Evolutionary conservation across 2,888 invertebrate species (phyloP).

Genomic region (Pyrocoelia pectoralis): DNA sequence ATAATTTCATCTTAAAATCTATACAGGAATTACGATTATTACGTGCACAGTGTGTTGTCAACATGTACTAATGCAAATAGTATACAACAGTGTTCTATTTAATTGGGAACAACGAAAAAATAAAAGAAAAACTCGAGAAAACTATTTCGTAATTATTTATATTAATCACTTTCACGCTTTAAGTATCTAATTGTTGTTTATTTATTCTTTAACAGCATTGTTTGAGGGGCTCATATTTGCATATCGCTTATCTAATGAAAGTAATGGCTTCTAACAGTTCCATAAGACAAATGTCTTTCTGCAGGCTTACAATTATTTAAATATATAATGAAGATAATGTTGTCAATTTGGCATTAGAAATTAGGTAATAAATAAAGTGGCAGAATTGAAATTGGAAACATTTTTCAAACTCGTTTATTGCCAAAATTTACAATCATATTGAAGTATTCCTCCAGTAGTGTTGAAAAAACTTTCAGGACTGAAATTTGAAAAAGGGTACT

Average conservation of each 20-base stretch:
- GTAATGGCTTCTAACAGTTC: background rate
- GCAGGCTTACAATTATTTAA: background rate
- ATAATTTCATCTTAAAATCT: conserved; percentile 3
- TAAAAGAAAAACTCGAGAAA: no score
- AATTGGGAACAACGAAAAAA: background rate
- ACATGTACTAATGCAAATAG: no score
- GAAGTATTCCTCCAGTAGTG: no score
- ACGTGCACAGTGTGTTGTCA: no score
- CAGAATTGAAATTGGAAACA: no score
- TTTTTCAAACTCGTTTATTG: no score
- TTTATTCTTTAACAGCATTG: conserved; percentile 32
- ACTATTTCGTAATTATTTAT: no score
- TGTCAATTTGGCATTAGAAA: background rate
- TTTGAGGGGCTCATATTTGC: conserved; percentile 28
- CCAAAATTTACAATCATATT: no score
- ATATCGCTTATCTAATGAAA: conserved; percentile 32
- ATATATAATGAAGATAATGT: background rate
- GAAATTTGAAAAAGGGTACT: no score
- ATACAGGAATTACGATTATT: conserved; percentile 4
- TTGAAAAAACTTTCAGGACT: no score
- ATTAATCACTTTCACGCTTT: conserved; percentile 35
- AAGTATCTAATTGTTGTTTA: conserved; percentile 27
- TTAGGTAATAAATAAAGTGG: no score
- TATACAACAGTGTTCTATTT: no score
- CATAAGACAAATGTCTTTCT: background rate